Conservation (phyloP, 1,140 invertebrate genomes). For the Thaumatotibia leucotreta region DNA sequence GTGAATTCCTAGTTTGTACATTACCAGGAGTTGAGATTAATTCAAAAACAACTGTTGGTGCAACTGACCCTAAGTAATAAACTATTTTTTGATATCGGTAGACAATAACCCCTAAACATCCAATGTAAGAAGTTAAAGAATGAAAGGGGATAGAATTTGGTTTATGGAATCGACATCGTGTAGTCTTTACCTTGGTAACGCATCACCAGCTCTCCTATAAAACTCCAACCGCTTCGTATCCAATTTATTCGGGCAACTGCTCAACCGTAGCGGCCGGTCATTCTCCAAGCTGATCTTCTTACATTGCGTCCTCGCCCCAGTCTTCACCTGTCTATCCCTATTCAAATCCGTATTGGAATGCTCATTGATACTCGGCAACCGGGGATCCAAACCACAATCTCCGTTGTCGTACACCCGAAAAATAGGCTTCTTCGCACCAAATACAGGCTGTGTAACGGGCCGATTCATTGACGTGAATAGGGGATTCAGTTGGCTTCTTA, state of each 20-base stretch:
- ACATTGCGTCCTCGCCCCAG: slow-evolving; percentile 22
- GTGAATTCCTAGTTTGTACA: no score
- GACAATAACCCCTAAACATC: no score
- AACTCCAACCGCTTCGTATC: slow-evolving; percentile 41
- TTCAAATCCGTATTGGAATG: slow-evolving; percentile 46
- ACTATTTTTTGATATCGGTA: no score
- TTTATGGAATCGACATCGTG: no score
- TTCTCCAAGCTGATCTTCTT: slow-evolving; percentile 37
- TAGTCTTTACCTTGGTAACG: slow-evolving; percentile 45
- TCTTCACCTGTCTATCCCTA: slow-evolving; percentile 25
- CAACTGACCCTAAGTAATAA: no score
- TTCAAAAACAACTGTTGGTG: no score
- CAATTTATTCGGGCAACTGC: slow-evolving; percentile 35
- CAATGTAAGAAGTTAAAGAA: no score
- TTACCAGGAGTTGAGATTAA: no score
- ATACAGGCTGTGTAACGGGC: slow-evolving; percentile 19
- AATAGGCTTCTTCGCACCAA: slow-evolving; percentile 34
- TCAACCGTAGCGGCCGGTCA: slow-evolving; percentile 28
- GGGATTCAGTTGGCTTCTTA: slow-evolving; percentile 18
- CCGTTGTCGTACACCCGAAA: slow-evolving; percentile 52
- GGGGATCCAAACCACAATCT: slow-evolving; percentile 36
- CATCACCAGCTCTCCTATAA: slow-evolving; percentile 49
- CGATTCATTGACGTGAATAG: slow-evolving; percentile 17
- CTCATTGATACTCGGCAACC: slow-evolving; percentile 57
- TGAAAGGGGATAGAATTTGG: no score